Percentiles rank a stretch among this genome's conserved stretches.
Conservation (phyloP, 2,797 vertebrate species). For the Numenius phaeopus region DNA sequence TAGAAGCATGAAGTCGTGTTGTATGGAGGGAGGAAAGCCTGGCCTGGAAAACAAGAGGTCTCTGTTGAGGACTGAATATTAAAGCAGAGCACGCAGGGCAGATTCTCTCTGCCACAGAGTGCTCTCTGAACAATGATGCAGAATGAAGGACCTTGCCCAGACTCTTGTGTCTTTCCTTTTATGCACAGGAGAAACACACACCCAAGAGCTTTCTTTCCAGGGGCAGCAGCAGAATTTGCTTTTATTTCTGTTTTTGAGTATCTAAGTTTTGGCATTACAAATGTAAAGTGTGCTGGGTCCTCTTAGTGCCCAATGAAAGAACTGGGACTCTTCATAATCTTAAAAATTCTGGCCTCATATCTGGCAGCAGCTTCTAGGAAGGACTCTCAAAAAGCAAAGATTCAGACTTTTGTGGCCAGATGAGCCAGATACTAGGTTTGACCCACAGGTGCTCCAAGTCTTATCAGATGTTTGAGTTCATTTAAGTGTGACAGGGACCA, state of each 20-base stretch:
- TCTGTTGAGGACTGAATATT: not conserved
- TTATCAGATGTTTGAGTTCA: not conserved
- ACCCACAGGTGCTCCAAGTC: not conserved
- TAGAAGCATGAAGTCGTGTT: slow-evolving; percentile 78
- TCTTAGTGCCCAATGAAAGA: not conserved
- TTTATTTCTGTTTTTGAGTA: not conserved
- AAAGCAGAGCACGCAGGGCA: not conserved
- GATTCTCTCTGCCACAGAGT: not conserved
- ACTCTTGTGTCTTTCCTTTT: not conserved
- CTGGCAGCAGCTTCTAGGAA: not conserved
- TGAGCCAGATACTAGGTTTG: not conserved
- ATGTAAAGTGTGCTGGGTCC: not conserved
- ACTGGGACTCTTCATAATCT: not conserved
- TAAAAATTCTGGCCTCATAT: not conserved
- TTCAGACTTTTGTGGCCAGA: not conserved
- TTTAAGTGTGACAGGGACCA: not conserved
- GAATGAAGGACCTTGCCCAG: not conserved
- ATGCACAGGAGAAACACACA: not conserved
- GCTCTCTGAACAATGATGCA: not conserved
- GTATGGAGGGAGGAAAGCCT: slow-evolving; percentile 86
- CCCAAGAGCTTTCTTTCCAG: not conserved
- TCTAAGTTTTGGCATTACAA: not conserved
- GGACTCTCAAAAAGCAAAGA: not conserved
- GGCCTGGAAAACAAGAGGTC: slow-evolving; percentile 75
- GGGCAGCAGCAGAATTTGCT: not conserved